Evolutionary conservation across 1,140 invertebrate genomes (phyloP), one percentile per base, ranked within the genome.

Genomic region (Steinernema khuongi): DNA sequence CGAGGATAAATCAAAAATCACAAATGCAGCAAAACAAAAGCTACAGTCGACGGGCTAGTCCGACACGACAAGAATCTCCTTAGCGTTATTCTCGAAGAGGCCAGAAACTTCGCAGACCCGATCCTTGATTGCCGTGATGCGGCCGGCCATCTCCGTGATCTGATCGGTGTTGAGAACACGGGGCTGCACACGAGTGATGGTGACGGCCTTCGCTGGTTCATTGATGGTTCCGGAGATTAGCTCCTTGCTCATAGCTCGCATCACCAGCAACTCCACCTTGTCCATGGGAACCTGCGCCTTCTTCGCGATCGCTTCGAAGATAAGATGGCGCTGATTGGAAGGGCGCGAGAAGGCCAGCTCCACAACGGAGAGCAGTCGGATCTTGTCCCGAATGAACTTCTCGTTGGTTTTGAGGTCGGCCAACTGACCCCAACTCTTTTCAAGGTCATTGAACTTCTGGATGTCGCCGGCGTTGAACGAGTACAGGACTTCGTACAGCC

Each of bases 201-300:
- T 90, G 4, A 94, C 91, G 73, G 89, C 91, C 71, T 88, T 86
- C n/a, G 90, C 89, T 1, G 97, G 14, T 22, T 60, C 7, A 88
- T 99, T 95, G 80, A 99, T 98, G 67, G 91, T 91, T 31, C 96
- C 96, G 76, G 91, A 90, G 1, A 99, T 92, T 0, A 99, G 88
- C 60, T 92, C 93, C 79, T 97, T 90, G n/a, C 94, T 93, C 30
- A 99, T 85, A 0, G 96, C 96, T 87, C 97, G 96, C 96, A 99
- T 99, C 0, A 98, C 93, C 14, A 98, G 88, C 73, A 96, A 87
- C 85, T 99, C 96, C 22, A 99, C 94, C 87, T 60, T 2, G 77
- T 86, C 90, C 17, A 91, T 86, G 0, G 91, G 91, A 75, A 97
- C 86, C 80, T 91, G 89, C 4, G 94, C 93, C 85, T 92, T 92